phyloP scores from a whole-genome alignment of 2,113 vertebrate genomes.

The Protomyctophum bolini region DNA sequence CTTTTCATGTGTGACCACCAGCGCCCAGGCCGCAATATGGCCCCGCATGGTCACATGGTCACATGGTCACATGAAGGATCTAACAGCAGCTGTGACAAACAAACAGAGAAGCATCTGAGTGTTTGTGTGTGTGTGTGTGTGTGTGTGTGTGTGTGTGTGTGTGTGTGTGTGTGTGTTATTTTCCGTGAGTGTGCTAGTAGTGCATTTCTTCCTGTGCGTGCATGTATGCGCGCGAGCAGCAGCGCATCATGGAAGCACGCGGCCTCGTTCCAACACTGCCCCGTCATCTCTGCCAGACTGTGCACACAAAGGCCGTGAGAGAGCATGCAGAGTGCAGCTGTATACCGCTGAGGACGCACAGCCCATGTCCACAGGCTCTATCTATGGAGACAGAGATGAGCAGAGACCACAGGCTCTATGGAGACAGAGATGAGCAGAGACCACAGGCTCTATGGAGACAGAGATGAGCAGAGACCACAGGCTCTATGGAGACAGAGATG shows the following conservation, averaged over 20 bases:
- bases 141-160: constrained; percentile 3
- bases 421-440: no score
- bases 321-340: no score
- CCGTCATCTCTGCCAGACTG: constrained; percentile 45
- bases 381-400: constrained; percentile 17
- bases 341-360: not conserved
- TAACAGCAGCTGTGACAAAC: constrained; percentile 57
- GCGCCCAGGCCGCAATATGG: not conserved
- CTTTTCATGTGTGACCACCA: constrained; percentile 62
- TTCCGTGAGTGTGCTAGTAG: not conserved
- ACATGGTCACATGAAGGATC: constrained; percentile 60
- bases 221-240: not conserved
- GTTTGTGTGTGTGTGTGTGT: constrained; percentile 4
- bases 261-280: constrained; percentile 53
- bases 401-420: constrained; percentile 1
- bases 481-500: no score
- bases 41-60: not conserved
- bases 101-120: constrained; percentile 64
- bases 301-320: constrained; percentile 16
- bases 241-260: not conserved
- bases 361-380: constrained; percentile 7
- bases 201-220: not conserved
- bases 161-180: constrained; percentile 16
- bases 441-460: no score
- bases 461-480: no score